These are phyloP conservation scores for Platorchestia sp. DNA, from an alignment of 1,140 invertebrate genomes.

Conservation along the genomic window DNA sequence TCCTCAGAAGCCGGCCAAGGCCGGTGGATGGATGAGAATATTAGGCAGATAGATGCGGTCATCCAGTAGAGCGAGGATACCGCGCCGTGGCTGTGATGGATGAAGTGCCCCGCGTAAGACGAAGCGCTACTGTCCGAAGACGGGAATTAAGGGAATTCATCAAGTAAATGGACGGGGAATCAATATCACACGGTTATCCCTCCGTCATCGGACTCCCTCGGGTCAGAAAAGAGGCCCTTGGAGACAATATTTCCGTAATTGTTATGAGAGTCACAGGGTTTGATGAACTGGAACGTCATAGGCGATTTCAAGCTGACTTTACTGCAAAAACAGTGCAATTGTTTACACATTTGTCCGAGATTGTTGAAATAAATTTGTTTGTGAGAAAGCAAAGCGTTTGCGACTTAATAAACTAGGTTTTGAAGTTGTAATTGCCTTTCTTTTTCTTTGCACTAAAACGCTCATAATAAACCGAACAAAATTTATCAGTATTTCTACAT, in stretches of 20 bases:
- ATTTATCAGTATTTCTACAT: background rate
- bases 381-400: too few relatives aligned
- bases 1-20: background rate
- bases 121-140: background rate
- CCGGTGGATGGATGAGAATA: conserved; percentile 37
- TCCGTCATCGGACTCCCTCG: background rate
- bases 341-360: too few relatives aligned
- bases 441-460: background rate
- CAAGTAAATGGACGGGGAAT: conserved; percentile 23
- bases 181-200: background rate
- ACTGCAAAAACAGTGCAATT: too few relatives aligned
- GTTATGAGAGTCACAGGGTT: background rate
- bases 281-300: background rate
- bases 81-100: background rate
- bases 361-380: too few relatives aligned
- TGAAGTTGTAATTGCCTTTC: too few relatives aligned
- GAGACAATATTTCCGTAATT: background rate
- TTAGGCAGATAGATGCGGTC: conserved; percentile 46
- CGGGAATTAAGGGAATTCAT: conserved; percentile 23
- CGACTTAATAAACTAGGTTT: too few relatives aligned
- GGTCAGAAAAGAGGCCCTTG: background rate
- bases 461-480: too few relatives aligned
- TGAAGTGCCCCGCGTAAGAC: background rate
- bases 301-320: background rate
- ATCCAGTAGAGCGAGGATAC: background rate